Evolutionary conservation across 92 coral and sea anemone species (phyloP).

Genomic region (Heteractis magnifica): DNA sequence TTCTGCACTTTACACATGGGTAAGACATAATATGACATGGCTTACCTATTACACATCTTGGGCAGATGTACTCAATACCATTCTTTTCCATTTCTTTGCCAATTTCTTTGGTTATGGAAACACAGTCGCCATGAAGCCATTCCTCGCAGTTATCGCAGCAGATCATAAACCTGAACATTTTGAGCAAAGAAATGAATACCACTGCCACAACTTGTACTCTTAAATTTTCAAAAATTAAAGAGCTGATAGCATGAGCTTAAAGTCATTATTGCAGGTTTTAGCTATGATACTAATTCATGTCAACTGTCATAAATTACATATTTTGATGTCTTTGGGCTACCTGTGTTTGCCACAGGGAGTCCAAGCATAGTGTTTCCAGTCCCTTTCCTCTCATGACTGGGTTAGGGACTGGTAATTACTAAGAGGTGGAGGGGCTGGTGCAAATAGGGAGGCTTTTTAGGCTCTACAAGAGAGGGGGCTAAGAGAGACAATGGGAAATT

Average conservation of each 20-base stretch:
- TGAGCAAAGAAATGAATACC: neutral
- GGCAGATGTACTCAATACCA: slow-evolving; percentile 82
- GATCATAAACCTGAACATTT: slow-evolving; percentile 82
- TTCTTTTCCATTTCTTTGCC: slow-evolving; percentile 90
- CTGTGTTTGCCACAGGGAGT: neutral
- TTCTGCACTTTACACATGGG: neutral
- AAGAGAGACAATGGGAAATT: no score
- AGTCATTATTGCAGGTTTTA: neutral
- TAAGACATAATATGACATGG: neutral
- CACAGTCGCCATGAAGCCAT: slow-evolving; percentile 98
- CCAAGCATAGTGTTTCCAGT: neutral
- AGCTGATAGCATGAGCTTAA: neutral
- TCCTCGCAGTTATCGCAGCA: slow-evolving; percentile 96
- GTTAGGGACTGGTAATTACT: neutral
- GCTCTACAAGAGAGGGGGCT: no score
- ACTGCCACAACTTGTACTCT: no score
- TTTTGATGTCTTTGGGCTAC: neutral
- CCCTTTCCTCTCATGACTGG: neutral
- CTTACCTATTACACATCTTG: slow-evolving; percentile 83
- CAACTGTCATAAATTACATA: neutral
- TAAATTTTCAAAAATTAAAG: neutral
- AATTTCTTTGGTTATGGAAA: slow-evolving; percentile 87
- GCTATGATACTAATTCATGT: neutral
- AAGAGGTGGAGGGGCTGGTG: no score
- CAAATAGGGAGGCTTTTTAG: no score